Evolutionary conservation across 1,140 invertebrate species (phyloP), one percentile per base, ranked within the genome.

Genomic region (Ceratosolen fusciceps): DNA sequence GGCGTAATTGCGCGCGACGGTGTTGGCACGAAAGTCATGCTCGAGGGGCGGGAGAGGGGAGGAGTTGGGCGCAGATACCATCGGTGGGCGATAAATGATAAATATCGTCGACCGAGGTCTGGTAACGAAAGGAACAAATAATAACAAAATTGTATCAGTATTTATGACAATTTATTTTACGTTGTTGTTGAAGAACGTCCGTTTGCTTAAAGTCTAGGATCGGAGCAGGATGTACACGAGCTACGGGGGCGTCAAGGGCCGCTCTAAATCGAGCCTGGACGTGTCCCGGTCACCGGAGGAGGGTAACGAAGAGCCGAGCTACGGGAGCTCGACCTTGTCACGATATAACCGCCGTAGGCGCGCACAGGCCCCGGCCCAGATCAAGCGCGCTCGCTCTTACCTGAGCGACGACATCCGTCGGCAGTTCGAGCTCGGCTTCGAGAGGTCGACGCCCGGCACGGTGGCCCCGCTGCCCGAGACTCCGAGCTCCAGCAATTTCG

Each of bases 401-500:
- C 70, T 65, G 14, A 67, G n/a, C 58, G 56, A 60, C 21, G 58
- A 73, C 19, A 26, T 65, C 14, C 68, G 56, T 0, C 52, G 19
- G 0, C 62, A 77, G 26, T 68, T 77, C 49, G 74, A 52, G 24
- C 37, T 60, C 31, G 72, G 56, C 7, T 56, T 4, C 29, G 71
- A 73, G 31, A 65, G 0, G 12, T 65, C 60, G 21, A 31, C 60
- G 31, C 31, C 60, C 4, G 16, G 29, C 49, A 21, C 12, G 9
- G 49, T 3, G 9, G 49, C 3, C 49, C 3, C 12, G n/a, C 21
- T 31, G n/a, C 7, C 37, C 14, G 2, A 26, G 16, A 82, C 68
- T 2, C 74, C 60, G 9, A 79, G 65, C 16, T 83, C 83, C 0
- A 74, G 60, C 14, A 84, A 72, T 54, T 79, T 85, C 14, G 79